phyloP scores from a whole-genome alignment of 2,797 vertebrate species.

The Myiotriccus ornatus region DNA sequence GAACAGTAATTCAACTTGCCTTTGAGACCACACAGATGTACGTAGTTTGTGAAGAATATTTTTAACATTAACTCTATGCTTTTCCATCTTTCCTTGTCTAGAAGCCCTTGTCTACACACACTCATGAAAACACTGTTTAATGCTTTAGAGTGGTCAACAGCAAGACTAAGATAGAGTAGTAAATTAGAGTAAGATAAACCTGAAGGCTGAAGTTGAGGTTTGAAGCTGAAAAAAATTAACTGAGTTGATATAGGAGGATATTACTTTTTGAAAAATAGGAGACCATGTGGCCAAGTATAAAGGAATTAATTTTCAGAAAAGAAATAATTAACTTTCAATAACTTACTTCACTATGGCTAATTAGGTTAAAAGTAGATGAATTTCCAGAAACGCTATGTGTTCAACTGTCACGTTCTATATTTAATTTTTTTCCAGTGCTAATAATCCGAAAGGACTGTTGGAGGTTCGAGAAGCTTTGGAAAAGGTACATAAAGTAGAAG shows the following conservation, averaged over 20 bases:
- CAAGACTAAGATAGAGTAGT: not conserved
- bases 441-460: conserved; percentile 89
- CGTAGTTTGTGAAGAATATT: not conserved
- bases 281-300: not conserved
- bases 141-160: not conserved
- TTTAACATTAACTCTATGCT: not conserved
- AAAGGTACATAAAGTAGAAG: conserved; percentile 94
- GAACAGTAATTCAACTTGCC: not conserved
- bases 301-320: not conserved
- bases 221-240: not conserved
- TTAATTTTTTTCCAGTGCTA: conserved; percentile 78
- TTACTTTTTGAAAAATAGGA: not conserved
- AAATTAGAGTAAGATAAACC: not conserved
- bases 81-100: not conserved
- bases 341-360: not conserved
- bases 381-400: not conserved
- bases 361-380: not conserved
- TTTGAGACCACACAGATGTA: not conserved
- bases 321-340: not conserved
- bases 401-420: not conserved
- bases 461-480: conserved; percentile 94
- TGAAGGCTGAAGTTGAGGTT: not conserved
- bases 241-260: not conserved
- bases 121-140: not conserved
- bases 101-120: not conserved